These are phyloP conservation scores for Laterallus jamaicensis DNA, from an alignment of 2,113 vertebrate species.

Conservation along the genomic window DNA sequence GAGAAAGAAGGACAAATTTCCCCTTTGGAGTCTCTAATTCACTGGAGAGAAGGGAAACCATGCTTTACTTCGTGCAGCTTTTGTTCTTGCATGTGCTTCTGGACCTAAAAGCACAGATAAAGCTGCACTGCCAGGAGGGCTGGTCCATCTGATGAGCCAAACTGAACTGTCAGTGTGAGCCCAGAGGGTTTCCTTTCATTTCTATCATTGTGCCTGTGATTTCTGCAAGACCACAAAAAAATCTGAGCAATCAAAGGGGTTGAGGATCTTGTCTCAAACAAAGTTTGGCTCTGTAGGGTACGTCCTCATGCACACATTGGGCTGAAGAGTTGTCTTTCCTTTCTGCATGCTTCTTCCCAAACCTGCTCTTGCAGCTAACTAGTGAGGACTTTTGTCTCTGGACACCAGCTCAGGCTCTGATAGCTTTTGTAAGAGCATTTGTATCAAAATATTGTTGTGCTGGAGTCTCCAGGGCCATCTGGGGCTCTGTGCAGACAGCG, in stretches of 20 bases:
- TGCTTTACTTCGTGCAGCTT: not conserved
- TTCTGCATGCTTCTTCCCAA: not conserved
- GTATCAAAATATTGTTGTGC: conserved; percentile 60
- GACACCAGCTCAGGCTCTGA: conserved; percentile 27
- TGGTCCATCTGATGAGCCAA: not conserved
- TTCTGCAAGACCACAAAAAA: no score
- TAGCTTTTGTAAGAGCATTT: conserved; percentile 58
- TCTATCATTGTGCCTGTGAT: not conserved
- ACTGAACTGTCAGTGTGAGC: not conserved
- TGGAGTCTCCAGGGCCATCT: conserved; percentile 50
- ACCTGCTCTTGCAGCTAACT: not conserved
- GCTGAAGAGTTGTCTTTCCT: not conserved
- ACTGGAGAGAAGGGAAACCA: not conserved
- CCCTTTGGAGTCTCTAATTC: not conserved
- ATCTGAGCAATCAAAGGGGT: not conserved
- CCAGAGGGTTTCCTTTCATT: not conserved
- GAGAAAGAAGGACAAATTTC: not conserved
- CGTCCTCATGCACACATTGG: not conserved
- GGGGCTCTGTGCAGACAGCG: conserved; percentile 55
- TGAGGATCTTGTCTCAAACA: not conserved
- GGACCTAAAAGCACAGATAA: not conserved
- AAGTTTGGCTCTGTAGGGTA: not conserved
- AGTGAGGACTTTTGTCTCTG: not conserved
- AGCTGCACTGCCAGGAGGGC: rapidly evolving
- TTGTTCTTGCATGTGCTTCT: not conserved